Percentiles rank a stretch among this genome's conserved stretches.
phyloP scores from a whole-genome alignment of 2,888 invertebrate species.

The Luperina testacea region DNA sequence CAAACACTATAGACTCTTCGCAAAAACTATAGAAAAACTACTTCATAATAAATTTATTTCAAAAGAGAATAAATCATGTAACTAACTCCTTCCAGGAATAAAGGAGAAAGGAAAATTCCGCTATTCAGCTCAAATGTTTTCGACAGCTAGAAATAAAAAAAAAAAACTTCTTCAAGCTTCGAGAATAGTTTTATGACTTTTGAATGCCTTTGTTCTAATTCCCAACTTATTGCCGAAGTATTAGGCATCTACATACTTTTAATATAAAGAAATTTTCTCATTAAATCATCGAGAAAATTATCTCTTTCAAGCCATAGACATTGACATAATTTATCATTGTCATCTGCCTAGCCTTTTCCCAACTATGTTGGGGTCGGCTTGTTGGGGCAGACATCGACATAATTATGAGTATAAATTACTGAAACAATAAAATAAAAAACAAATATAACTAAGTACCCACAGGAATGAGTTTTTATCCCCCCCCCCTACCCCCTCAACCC shows the following conservation, averaged over 20 bases:
- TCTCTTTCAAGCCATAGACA: neutral
- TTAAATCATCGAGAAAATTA: neutral
- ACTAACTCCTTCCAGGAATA: slow-evolving; percentile 38
- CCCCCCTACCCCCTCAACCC: too few relatives aligned
- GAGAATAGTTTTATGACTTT: slow-evolving; percentile 44
- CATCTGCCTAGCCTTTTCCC: too few relatives aligned
- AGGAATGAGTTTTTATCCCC: slow-evolving; percentile 45
- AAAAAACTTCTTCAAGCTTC: slow-evolving; percentile 37
- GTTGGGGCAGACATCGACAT: too few relatives aligned
- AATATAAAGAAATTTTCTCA: slow-evolving; percentile 5
- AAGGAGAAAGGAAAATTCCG: slow-evolving; percentile 25
- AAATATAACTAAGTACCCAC: slow-evolving; percentile 30
- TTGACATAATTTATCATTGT: too few relatives aligned
- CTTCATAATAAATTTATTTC: slow-evolving; percentile 36
- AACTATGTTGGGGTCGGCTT: too few relatives aligned
- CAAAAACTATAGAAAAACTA: slow-evolving; percentile 30
- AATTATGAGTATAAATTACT: neutral
- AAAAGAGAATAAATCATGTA: slow-evolving; percentile 54
- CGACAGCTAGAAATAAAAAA: slow-evolving; percentile 31
- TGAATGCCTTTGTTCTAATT: slow-evolving; percentile 43
- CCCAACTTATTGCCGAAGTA: neutral
- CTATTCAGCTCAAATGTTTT: slow-evolving; percentile 54
- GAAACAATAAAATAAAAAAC: neutral
- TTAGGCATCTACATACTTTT: neutral
- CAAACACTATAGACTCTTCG: neutral